Conservation (phyloP, 2,888 invertebrate genomes). For the Zaprionus bogoriensis region DNA sequence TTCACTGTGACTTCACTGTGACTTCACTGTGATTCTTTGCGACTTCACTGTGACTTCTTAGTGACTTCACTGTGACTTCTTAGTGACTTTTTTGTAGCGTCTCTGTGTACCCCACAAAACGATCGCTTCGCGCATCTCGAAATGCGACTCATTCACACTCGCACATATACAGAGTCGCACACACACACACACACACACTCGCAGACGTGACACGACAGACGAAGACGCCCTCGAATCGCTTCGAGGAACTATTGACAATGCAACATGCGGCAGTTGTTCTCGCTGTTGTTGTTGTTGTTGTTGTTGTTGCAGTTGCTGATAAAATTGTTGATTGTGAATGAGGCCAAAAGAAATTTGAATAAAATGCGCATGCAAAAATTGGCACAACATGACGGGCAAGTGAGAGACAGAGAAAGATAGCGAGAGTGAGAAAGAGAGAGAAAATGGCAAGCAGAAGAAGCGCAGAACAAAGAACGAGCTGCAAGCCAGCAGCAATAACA, state of each 20-base stretch:
- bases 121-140: constrained; percentile 9
- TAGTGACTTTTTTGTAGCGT: neutral
- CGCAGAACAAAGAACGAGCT: constrained; percentile 29
- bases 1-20: neutral
- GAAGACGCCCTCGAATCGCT: constrained; percentile 32
- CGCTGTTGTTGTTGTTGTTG: constrained; percentile 1
- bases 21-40: neutral
- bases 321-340: constrained; percentile 63
- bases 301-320: constrained; percentile 22
- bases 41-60: neutral
- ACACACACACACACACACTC: neutral
- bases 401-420: neutral
- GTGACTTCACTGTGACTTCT: neutral
- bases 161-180: neutral
- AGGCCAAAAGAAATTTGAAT: constrained; percentile 69
- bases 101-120: neutral
- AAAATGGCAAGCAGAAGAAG: neutral
- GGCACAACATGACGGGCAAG: constrained; percentile 20
- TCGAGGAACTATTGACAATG: constrained; percentile 59
- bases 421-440: constrained; percentile 3
- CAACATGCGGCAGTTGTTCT: constrained; percentile 7
- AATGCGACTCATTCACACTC: constrained; percentile 29
- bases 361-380: constrained; percentile 70
- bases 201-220: constrained; percentile 14
- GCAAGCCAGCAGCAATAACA: constrained; percentile 29